Base-by-base conservation (phyloP, 2,113 vertebrate genomes). In the Atrichornis clamosus region DNA sequence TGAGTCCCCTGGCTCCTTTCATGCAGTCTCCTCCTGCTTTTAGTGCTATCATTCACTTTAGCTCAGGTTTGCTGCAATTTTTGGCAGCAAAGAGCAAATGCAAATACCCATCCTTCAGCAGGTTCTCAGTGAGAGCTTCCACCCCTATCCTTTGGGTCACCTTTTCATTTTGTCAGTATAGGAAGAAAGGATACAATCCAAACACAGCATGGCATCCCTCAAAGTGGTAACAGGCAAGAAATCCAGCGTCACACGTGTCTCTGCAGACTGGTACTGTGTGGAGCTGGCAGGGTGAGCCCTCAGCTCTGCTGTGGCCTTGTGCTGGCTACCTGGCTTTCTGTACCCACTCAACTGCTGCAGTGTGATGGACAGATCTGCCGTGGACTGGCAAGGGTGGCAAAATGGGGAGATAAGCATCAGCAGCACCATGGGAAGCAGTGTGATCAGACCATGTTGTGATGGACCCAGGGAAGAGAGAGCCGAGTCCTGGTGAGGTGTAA, bases 241-340 rank as follows among this genome's bases (percentile, higher is more conserved):
- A 70, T 28, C 7, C 22, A 39, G 1, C 0, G 1, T 18, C 5
- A 5, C 33, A 63, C 0, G 0, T 5, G 17, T 35, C 21, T 24
- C 70, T 74, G 65, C 59, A 76, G 81, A 22, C 17, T 47, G 42
- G 81, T 18, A 55, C 41, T 53, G 52, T 4, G 7, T 42, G 69
- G 11, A 23, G 92, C 52, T 84, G 67, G 8, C 5, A 60, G 73
- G 37, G 37, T 6, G 64, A 53, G 26, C 11, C 47, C 68, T 2
- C 11, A 27, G 33, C 1, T 4, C 64, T 1, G 9, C 6, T 0
- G 3, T 23, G 65, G n/a, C 78, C 22, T 19, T 70, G 35, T 67
- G 78, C 53, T 86, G 75, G 4, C 0, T 7, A 1, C 17, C 9
- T 6, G 65, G 58, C 24, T 67, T 14, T 44, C 32, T 42, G 67